Evolutionary conservation across 2,113 vertebrate species (phyloP).

Genomic region (Sebastes schlegelii): DNA sequence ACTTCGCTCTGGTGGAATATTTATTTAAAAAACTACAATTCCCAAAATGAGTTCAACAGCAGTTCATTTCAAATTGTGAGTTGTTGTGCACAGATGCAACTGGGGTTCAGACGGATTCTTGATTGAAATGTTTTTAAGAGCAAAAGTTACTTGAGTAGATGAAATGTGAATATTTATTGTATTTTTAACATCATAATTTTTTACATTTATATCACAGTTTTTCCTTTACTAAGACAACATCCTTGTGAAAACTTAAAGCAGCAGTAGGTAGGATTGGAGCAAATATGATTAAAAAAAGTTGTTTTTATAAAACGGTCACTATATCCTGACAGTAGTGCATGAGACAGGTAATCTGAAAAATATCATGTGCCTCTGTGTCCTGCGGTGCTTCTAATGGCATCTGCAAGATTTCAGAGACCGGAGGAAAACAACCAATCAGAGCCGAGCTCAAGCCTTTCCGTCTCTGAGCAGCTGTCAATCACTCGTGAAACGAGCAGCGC

Average conservation of each 20-base stretch:
- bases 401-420: too few relatives aligned
- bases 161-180: background rate
- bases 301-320: too few relatives aligned
- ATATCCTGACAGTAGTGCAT: too few relatives aligned
- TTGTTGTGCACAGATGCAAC: background rate
- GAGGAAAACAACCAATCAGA: too few relatives aligned
- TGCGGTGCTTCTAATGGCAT: too few relatives aligned
- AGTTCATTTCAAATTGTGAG: conserved; percentile 39
- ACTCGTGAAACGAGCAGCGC: too few relatives aligned
- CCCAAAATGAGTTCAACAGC: conserved; percentile 51
- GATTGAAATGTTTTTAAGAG: background rate
- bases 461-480: too few relatives aligned
- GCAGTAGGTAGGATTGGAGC: too few relatives aligned
- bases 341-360: too few relatives aligned
- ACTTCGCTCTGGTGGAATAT: conserved; percentile 25
- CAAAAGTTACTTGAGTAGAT: background rate
- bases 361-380: too few relatives aligned
- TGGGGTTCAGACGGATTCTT: background rate
- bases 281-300: too few relatives aligned
- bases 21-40: conserved; percentile 18
- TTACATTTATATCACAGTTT: background rate
- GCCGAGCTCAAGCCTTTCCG: too few relatives aligned
- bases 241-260: background rate
- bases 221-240: background rate
- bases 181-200: background rate